Percentiles rank a stretch among this genome's conserved stretches.
phyloP scores from a whole-genome alignment of 2,888 invertebrate species.

The Willowsia nigromaculata region DNA sequence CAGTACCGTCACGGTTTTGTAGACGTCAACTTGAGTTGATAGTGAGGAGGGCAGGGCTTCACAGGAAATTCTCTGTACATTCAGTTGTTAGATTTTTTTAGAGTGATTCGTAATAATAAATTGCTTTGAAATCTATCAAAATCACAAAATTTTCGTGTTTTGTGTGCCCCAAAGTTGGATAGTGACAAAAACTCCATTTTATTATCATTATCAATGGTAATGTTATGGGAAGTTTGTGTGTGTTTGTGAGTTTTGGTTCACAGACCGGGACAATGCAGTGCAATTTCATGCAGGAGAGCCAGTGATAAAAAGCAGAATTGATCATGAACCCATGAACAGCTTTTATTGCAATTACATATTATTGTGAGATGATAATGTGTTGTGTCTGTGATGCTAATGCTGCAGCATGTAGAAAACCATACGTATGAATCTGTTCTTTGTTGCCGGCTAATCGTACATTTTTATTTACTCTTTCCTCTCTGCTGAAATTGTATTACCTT shows the following conservation, averaged over 20 bases:
- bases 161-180: slow-evolving; percentile 11
- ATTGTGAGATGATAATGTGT: not conserved
- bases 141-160: not conserved
- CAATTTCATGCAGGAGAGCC: not conserved
- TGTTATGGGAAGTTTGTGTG: not conserved
- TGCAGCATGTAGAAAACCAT: not conserved
- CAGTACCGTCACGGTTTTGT: not conserved
- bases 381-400: not conserved
- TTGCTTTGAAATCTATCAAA: slow-evolving; percentile 21
- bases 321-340: slow-evolving; percentile 23
- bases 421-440: slow-evolving; percentile 8
- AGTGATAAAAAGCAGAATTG: not conserved
- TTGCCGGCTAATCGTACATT: slow-evolving; percentile 39
- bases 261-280: not conserved
- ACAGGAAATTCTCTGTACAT: slow-evolving; percentile 4
- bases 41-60: not conserved
- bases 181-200: slow-evolving; percentile 19
- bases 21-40: not conserved
- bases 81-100: slow-evolving; percentile 4
- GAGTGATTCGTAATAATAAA: not conserved
- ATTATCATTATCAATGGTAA: not conserved
- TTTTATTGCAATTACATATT: not conserved
- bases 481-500: not conserved
- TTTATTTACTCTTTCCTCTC: slow-evolving; percentile 16
- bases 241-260: not conserved